phyloP scores from a whole-genome alignment of 2,113 vertebrate species.

The Equus quagga region DNA sequence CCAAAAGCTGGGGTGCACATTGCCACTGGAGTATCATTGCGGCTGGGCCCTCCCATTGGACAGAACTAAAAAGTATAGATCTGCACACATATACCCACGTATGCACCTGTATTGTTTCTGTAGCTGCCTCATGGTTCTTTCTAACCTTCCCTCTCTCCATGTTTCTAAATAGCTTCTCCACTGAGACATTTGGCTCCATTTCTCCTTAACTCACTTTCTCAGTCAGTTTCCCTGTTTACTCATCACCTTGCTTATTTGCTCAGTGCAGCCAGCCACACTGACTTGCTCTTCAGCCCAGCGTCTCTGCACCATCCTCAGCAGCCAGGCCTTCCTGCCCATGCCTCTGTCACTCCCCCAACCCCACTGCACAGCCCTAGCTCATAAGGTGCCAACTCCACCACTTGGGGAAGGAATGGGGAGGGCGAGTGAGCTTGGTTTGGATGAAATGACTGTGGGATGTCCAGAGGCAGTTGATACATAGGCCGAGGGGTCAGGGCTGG shows the following conservation, averaged over 20 bases:
- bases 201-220: background rate
- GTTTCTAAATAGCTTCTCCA: too few relatives aligned
- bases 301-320: background rate
- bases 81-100: accelerated
- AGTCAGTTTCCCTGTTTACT: accelerated
- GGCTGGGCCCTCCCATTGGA: background rate
- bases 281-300: background rate
- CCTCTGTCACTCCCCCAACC: background rate
- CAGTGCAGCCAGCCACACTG: accelerated
- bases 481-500: background rate
- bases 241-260: background rate
- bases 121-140: too few relatives aligned
- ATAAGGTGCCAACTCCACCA: background rate
- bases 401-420: too few relatives aligned
- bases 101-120: background rate
- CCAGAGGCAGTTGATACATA: background rate
- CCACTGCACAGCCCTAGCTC: background rate
- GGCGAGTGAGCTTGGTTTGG: background rate
- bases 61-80: background rate
- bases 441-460: background rate
- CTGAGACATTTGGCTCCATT: background rate
- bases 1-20: background rate
- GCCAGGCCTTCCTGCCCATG: too few relatives aligned
- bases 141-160: background rate
- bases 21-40: background rate